A percentile compares a stretch with the other conserved stretches of the same genome.
phyloP scores from a whole-genome alignment of 2,888 invertebrate species.

The Caenorhabditis wallacei region DNA sequence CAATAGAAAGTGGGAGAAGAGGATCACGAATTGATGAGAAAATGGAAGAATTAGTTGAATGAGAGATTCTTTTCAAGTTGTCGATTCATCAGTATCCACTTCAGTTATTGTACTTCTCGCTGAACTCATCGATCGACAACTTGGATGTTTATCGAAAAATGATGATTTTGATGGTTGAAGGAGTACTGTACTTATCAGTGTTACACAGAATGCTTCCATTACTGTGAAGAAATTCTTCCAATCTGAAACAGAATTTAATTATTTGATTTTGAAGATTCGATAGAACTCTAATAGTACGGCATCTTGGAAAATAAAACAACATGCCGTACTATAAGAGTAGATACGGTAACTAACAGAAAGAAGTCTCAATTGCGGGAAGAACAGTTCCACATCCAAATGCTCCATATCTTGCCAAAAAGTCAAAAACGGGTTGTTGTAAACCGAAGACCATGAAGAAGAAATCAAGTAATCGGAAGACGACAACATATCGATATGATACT shows the following conservation, averaged over 20 bases:
- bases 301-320: too few species aligned
- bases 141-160: slow-evolving; percentile 77
- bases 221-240: slow-evolving; percentile 82
- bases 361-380: slow-evolving; percentile 71
- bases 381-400: slow-evolving; percentile 73
- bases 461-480: slow-evolving; percentile 72
- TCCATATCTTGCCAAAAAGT: slow-evolving; percentile 79
- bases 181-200: slow-evolving; percentile 79
- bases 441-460: slow-evolving; percentile 77
- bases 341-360: slow-evolving; percentile 69
- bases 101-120: slow-evolving; percentile 63
- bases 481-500: slow-evolving; percentile 78
- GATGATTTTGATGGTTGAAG: slow-evolving; percentile 77
- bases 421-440: slow-evolving; percentile 80
- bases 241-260: slow-evolving; percentile 68
- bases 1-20: slow-evolving; percentile 32
- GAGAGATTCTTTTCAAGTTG: slow-evolving; percentile 36
- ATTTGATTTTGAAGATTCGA: background rate
- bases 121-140: slow-evolving; percentile 71
- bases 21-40: slow-evolving; percentile 16
- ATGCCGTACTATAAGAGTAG: too few species aligned
- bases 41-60: background rate
- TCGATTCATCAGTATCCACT: slow-evolving; percentile 65
- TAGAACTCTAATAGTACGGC: too few species aligned
- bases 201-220: slow-evolving; percentile 80